Percentiles rank a stretch among this genome's conserved stretches.
Conservation (phyloP, 2,888 invertebrate genomes). For the Dynastes maya region DNA sequence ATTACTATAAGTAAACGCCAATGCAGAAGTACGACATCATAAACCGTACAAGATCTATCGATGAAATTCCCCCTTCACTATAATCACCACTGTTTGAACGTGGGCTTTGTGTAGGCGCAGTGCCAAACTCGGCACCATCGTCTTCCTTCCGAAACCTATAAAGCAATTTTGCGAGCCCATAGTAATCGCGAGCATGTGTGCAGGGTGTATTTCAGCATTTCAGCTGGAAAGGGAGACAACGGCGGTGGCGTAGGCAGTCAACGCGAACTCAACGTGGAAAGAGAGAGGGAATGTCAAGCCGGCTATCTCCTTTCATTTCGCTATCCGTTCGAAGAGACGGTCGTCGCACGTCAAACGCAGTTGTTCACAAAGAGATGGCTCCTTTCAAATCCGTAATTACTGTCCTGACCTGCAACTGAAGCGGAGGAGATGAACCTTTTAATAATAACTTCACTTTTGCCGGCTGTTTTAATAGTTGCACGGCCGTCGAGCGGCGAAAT, state of each 20-base stretch:
- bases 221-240: constrained; percentile 33
- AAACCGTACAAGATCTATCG: not conserved
- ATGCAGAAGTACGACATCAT: too few species aligned
- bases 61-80: not conserved
- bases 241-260: constrained; percentile 5
- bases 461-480: constrained; percentile 19
- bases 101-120: not conserved
- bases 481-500: too few species aligned
- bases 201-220: constrained; percentile 38
- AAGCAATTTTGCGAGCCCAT: constrained; percentile 63
- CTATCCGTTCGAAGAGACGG: constrained; percentile 47
- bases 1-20: too few species aligned
- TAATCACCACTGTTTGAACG: too few species aligned
- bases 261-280: not conserved
- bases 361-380: constrained; percentile 67
- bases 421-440: constrained; percentile 59
- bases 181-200: constrained; percentile 10
- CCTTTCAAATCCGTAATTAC: constrained; percentile 67
- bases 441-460: constrained; percentile 52
- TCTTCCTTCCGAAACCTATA: constrained; percentile 68
- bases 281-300: constrained; percentile 59
- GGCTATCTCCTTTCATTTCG: not conserved
- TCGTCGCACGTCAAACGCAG: constrained; percentile 63
- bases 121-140: constrained; percentile 23
- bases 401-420: constrained; percentile 66